phyloP scores from a whole-genome alignment of 2,797 vertebrate genomes.

The Amblyraja radiata region DNA sequence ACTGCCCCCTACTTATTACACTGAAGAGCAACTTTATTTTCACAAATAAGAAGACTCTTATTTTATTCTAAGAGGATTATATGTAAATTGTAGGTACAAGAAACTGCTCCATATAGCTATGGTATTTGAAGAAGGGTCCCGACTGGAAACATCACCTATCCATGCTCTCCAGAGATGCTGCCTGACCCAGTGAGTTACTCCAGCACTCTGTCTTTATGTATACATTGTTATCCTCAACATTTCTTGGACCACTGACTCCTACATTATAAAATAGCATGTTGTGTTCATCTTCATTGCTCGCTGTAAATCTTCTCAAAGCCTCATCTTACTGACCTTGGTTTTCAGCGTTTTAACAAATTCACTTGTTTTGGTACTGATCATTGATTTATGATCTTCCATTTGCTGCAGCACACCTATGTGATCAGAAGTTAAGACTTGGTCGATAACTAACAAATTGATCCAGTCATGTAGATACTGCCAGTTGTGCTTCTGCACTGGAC shows the following conservation, averaged over 20 bases:
- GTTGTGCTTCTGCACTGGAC: not conserved
- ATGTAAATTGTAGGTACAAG: no score
- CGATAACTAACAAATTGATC: not conserved
- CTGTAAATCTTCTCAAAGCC: not conserved
- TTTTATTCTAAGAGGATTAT: no score
- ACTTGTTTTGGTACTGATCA: not conserved
- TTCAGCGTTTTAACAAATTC: not conserved
- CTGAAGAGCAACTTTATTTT: not conserved
- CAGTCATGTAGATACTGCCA: no score
- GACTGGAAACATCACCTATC: no score
- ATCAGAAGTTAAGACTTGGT: not conserved
- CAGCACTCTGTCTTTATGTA: no score
- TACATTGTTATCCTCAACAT: not conserved
- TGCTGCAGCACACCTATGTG: not conserved
- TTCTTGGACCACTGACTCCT: not conserved
- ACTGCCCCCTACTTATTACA: not conserved
- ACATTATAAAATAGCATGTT: not conserved
- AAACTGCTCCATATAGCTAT: no score
- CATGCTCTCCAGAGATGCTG: no score
- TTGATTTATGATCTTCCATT: not conserved
- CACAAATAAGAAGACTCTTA: not conserved
- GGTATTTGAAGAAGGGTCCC: no score
- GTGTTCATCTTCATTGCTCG: not conserved
- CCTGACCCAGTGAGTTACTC: no score
- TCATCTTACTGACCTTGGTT: not conserved